Conservation (phyloP, 2,797 vertebrate species). For the Orestias chungarensis region DNA sequence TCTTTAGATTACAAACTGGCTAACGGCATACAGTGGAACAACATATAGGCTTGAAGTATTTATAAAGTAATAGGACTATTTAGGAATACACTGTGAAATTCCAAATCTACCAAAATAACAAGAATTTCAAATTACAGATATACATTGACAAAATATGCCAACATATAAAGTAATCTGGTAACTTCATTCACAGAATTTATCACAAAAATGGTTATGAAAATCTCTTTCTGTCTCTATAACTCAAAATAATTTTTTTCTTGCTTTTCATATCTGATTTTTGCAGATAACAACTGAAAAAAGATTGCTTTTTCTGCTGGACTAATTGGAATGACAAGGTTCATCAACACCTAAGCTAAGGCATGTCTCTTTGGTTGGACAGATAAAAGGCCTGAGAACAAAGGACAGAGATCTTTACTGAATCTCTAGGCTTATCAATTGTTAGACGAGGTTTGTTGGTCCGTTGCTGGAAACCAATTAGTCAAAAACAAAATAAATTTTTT, state of each 20-base stretch:
- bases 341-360: conserved; percentile 61
- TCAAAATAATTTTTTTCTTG: conserved; percentile 19
- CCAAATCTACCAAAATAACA: background rate
- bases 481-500: background rate
- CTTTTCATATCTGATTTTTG: conserved; percentile 42
- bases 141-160: conserved; percentile 10
- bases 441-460: conserved; percentile 23
- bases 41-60: background rate
- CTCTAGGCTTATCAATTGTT: conserved; percentile 42
- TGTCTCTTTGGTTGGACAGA: conserved; percentile 35
- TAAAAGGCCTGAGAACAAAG: conserved; percentile 38
- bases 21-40: too few species aligned
- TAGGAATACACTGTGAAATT: background rate
- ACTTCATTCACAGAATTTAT: conserved; percentile 24
- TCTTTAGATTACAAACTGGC: too few species aligned
- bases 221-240: conserved; percentile 3
- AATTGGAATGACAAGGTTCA: conserved; percentile 71
- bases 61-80: background rate
- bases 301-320: conserved; percentile 59
- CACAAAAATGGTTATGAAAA: conserved; percentile 47
- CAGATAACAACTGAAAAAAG: conserved; percentile 60
- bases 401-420: conserved; percentile 53
- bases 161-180: conserved; percentile 8
- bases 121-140: background rate
- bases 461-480: background rate